Base-by-base conservation (phyloP, 2,888 invertebrate genomes). In the Hipparchia semele region DNA sequence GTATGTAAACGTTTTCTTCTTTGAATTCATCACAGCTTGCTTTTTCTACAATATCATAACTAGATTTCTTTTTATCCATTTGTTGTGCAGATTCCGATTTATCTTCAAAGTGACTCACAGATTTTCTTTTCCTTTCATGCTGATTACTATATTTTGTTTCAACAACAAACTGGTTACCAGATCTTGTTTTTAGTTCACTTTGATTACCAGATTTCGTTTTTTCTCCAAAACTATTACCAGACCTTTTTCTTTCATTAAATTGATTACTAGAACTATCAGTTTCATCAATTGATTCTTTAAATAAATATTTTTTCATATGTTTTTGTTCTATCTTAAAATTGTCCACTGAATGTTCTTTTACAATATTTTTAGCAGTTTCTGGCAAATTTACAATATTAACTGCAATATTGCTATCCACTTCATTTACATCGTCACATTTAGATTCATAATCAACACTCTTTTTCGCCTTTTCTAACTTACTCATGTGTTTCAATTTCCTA, bases 381-480 rank as follows among this genome's bases (percentile, higher is more conserved):
- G 23, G 5, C 2, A 64, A 49, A 9, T 64, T 23, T 64, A 5
- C 13, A 13, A 49, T 10, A 1, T 49, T 49, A 8, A 1, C 49
- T 49, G 49, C 13, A 46, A 7, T 5, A 49, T 13, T n/a, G 6
- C 45, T 13, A 0, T 64, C 5, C 13, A 49, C n/a, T 46, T 46
- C 51, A 49, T 64, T 23, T 33, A 51, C 64, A 51, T 23, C 64
- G 23, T 23, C 64, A 64, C 9, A 2, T 9, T 51, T 23, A 13
- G 51, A 23, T 13, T 51, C 23, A 6, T 6, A 6, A 13, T 13
- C n/a, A 56, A 56, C 13, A n/a, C 13, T 56, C 56, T 56, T 13
- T 56, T 56, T 51, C 23, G 80, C 80, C 33, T 39, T 39, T 39
- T 39, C 39, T 5, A 39, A 39, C 5, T 39, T 39, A 39, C 39